Evolutionary conservation across 1,140 invertebrate genomes (phyloP), one percentile per base, ranked within the genome.

Genomic region (Trichonephila clavata): DNA sequence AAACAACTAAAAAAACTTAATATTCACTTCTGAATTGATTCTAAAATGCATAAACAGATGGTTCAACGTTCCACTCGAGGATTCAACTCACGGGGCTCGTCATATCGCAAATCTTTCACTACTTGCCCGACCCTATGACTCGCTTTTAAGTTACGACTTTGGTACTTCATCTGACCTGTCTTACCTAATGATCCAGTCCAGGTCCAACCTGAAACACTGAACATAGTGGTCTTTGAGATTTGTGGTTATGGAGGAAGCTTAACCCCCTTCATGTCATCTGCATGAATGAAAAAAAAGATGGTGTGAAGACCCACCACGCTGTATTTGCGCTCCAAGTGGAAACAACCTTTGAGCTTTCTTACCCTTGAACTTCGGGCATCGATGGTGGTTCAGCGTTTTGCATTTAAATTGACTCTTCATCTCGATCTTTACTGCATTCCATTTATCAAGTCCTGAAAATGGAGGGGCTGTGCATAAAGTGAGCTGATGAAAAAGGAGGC

Each of bases 371-470:
- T 89, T 27, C 24, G 77, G 60, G 24, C 50, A 57, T 81, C 27
- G 89, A 32, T 21, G 68, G 89, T 90, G 89, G 65, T 60, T 43
- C 87, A 57, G 87, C 87, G 43, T 81, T 90, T 90, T 90, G 89
- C 89, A 90, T 90, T 90, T 90, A 90, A 90, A 90, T 90, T 90
- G 89, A 90, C 89, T 90, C 71, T 20, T 90, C 89, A 90, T 81
- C 24, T 24, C 68, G 59, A 59, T 61, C 39, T 65, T 88, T 68
- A 88, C 57, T 57, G 71, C 60, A 39, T 21, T 32, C 89, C 89
- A 90, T 90, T 80, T 81, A 90, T 89, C 87, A 89, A n/a, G 68
- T 21, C 7, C 21, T 16, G 7, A 50, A 59, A 84, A 57, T 1
- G 50, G 39, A 43, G 86, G 86, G 59, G 59, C 1, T 57, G 24